phyloP scores from a whole-genome alignment of 2,797 vertebrate species.

The Sebastes wilsoni region DNA sequence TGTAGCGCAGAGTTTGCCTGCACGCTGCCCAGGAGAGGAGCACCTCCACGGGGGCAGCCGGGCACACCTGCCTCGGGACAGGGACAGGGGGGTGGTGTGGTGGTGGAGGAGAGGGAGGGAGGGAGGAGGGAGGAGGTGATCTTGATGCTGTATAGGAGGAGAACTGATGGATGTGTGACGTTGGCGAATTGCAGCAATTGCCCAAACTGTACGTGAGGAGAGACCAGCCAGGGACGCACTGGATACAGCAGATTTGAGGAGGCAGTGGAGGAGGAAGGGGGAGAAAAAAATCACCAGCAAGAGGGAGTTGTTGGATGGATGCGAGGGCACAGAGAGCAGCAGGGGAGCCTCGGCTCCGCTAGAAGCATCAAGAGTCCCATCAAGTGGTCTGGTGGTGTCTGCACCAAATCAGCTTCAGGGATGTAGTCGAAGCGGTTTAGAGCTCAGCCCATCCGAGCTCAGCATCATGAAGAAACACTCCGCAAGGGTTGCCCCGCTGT shows the following conservation, averaged over 20 bases:
- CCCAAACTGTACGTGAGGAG: conserved; percentile 62
- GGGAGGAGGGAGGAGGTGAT: conserved; percentile 16
- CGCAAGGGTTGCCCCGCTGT: conserved; percentile 94
- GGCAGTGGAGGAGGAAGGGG: conserved; percentile 56
- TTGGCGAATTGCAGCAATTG: conserved; percentile 78
- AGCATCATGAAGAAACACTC: conserved; percentile 96
- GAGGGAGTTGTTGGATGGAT: conserved; percentile 56
- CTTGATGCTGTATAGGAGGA: not conserved
- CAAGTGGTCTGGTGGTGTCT: conserved; percentile 74
- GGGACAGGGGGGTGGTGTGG: conserved; percentile 10
- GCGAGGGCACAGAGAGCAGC: conserved; percentile 54
- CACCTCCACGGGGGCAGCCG: not conserved
- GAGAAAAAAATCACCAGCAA: conserved; percentile 2
- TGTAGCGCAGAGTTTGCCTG: conserved; percentile 12
- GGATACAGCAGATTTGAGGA: conserved; percentile 67
- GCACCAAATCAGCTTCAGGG: conserved; percentile 84
- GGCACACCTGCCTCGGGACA: conserved; percentile 17
- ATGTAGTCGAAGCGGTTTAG: conserved; percentile 90
- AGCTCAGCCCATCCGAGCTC: conserved; percentile 90
- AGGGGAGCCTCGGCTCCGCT: conserved; percentile 49
- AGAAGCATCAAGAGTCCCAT: conserved; percentile 59
- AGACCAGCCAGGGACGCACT: conserved; percentile 62
- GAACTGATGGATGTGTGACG: conserved; percentile 61
- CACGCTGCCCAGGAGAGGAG: not conserved
- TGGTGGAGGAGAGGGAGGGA: too few species aligned